Percentiles rank a stretch among this genome's conserved stretches.
These are phyloP conservation scores for Epizoanthus illoricatus DNA, from an alignment of 92 coral and sea anemone genomes.

Conservation along the genomic window DNA sequence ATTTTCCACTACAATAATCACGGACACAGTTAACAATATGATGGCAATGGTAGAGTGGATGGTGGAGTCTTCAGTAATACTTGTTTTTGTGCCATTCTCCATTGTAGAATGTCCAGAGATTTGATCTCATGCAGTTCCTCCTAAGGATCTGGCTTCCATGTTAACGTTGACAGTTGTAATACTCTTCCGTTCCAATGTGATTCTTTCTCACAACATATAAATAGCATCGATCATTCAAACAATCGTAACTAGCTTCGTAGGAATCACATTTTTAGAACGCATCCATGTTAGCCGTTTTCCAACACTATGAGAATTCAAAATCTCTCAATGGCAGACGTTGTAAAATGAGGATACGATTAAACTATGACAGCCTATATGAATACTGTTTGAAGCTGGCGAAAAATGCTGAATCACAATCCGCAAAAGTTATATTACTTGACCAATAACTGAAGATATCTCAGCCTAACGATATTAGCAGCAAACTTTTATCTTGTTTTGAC, in stretches of 20 bases:
- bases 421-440: background rate
- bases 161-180: no score
- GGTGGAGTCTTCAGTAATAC: background rate
- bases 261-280: background rate
- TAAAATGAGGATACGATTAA: background rate
- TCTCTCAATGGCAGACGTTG: background rate
- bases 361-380: background rate
- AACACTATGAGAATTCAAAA: background rate
- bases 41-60: constrained; percentile 40
- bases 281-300: background rate
- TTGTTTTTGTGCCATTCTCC: constrained; percentile 11
- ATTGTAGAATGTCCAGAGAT: background rate
- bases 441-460: background rate
- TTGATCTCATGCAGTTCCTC: background rate
- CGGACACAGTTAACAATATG: constrained; percentile 44
- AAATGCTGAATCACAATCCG: background rate
- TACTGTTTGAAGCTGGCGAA: background rate
- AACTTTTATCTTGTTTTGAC: constrained; percentile 6
- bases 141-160: background rate
- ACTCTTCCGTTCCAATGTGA: no score
- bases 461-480: background rate
- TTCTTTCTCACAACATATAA: no score
- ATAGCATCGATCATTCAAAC: no score
- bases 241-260: no score
- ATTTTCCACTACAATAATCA: constrained; percentile 53